Base-by-base conservation (phyloP, 2,888 invertebrate species). In the Argyra leucocephala region DNA sequence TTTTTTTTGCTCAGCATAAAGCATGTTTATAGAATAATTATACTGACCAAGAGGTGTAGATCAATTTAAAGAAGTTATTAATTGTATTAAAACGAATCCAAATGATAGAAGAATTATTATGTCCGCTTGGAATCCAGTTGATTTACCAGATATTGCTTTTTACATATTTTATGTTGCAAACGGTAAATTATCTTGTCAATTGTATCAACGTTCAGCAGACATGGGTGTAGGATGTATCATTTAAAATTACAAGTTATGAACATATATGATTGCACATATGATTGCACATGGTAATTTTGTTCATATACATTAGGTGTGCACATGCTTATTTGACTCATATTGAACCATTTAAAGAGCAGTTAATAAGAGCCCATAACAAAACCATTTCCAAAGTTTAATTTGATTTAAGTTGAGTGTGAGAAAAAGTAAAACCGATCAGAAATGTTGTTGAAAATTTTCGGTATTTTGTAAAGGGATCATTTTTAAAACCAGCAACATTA, bases 221-320 rank as follows among this genome's bases (percentile, higher is more conserved):
- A 93, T 98, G 90, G 96, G 96, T 2, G 83, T 98, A 1, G 98
- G 98, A n/a, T n/a, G 96, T 97, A 0, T 96, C 97, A 15, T 98
- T 98, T 78, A 98, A 98, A 79, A 95, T 99, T 72, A 97, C 98
- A 63, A 96, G 96, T 72, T 99, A 98, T 80, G 86, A 3, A 96
- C 96, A 3, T 90, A 89, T 73, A 96, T 99, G 95, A 89, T 98
- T 70, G 97, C 98, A 24, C 93, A 96, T 75, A 86, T 98, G 22
- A 94, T 96, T 61, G 88, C 94, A 84, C 87, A 95, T 63, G 95
- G 93, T 48, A 96, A 97, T 69, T 95, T 99, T 76, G 83, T 98
- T 2, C 96, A 97, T 78, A 91, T 93, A 0, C 93, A 0, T 83
- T 96, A 70, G 98, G 98, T 15, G 98, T 80, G 90, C 94, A 58